Conservation (phyloP, 2,888 invertebrate species). For the Sylvicola cinctus region DNA sequence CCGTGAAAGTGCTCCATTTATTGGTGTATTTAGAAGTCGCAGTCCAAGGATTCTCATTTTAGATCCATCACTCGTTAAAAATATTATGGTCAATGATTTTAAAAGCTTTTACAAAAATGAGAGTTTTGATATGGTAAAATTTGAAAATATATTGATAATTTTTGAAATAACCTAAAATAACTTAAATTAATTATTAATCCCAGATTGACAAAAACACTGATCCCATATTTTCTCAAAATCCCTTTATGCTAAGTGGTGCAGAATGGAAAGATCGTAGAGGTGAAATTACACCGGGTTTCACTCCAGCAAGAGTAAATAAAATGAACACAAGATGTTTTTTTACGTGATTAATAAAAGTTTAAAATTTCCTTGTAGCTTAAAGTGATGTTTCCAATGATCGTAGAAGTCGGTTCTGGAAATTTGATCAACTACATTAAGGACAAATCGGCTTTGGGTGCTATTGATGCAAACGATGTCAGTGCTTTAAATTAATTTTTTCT, state of each 20-base stretch:
- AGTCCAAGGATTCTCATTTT: constrained; percentile 19
- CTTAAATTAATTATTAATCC: too few species aligned
- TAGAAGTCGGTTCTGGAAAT: too few species aligned
- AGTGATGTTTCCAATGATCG: constrained; percentile 27
- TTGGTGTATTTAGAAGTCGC: constrained; percentile 21
- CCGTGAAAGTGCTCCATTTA: constrained; percentile 15
- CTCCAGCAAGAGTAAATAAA: constrained; percentile 24
- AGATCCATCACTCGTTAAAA: constrained; percentile 19
- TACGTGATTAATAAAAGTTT: not conserved
- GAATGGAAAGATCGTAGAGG: constrained; percentile 28
- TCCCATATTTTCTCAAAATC: constrained; percentile 16
- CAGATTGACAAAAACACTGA: too few species aligned
- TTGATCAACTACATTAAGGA: too few species aligned
- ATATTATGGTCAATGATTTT: constrained; percentile 24
- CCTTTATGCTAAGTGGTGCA: constrained; percentile 26
- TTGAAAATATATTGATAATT: too few species aligned
- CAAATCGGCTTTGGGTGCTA: too few species aligned
- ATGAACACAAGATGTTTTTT: too few species aligned
- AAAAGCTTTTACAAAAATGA: constrained; percentile 18
- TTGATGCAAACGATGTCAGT: too few species aligned
- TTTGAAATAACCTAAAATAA: too few species aligned
- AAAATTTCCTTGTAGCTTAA: constrained; percentile 17
- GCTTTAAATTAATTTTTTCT: not conserved
- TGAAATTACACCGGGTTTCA: constrained; percentile 29
- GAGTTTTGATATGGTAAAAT: constrained; percentile 1